Base-by-base conservation (phyloP, 2,888 invertebrate species). In the Drosophila suboccidentalis region DNA sequence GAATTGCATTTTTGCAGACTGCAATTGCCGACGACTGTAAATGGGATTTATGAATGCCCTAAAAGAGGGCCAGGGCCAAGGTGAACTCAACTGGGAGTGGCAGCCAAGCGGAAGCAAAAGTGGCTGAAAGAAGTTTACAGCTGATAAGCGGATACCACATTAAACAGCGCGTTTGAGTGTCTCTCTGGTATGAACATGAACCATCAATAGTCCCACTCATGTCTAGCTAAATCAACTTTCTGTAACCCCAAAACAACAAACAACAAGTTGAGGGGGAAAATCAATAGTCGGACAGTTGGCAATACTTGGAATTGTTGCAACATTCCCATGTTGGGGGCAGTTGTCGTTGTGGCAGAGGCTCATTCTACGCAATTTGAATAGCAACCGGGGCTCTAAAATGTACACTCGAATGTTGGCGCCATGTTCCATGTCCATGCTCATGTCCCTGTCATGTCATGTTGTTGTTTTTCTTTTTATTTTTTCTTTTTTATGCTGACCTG, bases 41-140 rank as follows among this genome's bases (percentile, higher is more conserved):
- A 71, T 71, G 83, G 80, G 80, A 82, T 84, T 83, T 84, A 87
- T 87, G 82, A 77, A 81, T 71, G 71, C 49, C 51, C 19, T 17
- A 47, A 19, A 38, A 26, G 10, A 26, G 17, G 39, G 55, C 49
- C 60, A 62, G n/a, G 46, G 66, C 65, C 67, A 75, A 65, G 71
- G 79, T 71, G 63, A 77, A 44, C 59, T 62, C 32, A 74, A 53
- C 44, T 59, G 53, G 11, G 22, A 41, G 51, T 47, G 64, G 15
- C 46, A 53, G 41, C 10, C 19, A 38, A 8, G 64, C 44, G 57
- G 50, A 50, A 39, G 54, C 39, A 29, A 17, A 9, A 15, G 39
- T 29, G 39, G 15, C 29, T 26, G 44, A 17, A 15, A n/a, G 19
- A 32, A 36, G 32, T 59, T 65, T 51, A 36, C 26, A 26, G 47